Conservation (phyloP, 2,113 vertebrate genomes). For the Eonycteris spelaea region DNA sequence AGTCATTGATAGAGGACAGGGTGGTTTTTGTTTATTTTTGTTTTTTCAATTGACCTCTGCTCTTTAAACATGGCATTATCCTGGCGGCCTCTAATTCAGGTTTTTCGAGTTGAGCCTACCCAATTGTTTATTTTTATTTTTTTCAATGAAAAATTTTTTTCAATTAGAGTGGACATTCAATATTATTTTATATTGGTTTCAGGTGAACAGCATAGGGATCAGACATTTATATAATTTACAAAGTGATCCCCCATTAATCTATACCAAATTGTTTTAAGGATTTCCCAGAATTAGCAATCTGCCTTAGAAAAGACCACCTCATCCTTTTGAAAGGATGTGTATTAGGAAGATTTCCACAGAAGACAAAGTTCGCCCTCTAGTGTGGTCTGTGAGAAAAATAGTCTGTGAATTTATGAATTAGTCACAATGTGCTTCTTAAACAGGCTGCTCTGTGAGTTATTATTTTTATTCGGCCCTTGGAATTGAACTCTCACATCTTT, state of each 20-base stretch:
- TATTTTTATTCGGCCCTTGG: not conserved
- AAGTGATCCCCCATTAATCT: too few species aligned
- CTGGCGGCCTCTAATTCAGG: not conserved
- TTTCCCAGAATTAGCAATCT: not conserved
- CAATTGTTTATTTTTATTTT: too few species aligned
- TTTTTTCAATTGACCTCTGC: not conserved
- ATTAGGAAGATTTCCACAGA: not conserved
- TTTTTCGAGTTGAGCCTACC: not conserved
- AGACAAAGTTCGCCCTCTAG: constrained; percentile 59
- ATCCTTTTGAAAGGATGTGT: not conserved
- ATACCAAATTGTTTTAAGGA: not conserved
- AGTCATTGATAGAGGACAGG: not conserved
- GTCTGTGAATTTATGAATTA: not conserved
- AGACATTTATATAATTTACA: too few species aligned
- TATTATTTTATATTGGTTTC: too few species aligned
- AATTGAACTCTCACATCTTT: not conserved
- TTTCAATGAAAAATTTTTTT: too few species aligned
- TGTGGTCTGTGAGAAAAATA: not conserved
- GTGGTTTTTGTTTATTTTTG: not conserved
- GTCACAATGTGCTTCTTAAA: not conserved
- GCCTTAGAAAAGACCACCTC: not conserved
- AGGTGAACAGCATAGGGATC: too few species aligned
- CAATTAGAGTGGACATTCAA: too few species aligned
- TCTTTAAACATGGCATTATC: not conserved
- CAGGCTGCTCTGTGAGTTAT: not conserved